Base-by-base conservation (phyloP, 1,140 invertebrate genomes). In the Cydia amplana region DNA sequence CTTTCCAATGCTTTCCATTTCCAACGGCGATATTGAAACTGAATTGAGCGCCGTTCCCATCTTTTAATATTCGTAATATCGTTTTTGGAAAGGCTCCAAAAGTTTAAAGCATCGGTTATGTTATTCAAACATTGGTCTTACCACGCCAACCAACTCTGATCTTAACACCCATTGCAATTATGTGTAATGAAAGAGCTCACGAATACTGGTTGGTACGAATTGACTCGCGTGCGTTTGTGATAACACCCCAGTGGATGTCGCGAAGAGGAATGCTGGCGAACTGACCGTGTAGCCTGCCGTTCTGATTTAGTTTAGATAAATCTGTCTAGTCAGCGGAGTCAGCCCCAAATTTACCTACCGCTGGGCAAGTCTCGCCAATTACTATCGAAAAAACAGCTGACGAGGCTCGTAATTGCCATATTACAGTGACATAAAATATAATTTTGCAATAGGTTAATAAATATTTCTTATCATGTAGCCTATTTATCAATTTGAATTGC, bases 41-140 rank as follows among this genome's bases (percentile, higher is more conserved):
- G 20, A 60, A 60, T 5, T 51, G 16, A 51, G 6, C 49, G n/a
- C 49, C n/a, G 49, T 51, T 51, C 49, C 49, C 55, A 60, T 60
- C n/a, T 60, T 60, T 60, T 60, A 60, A 60, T 60, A 60, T 60
- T 60, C 55, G 55, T 60, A 60, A 60, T 60, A 60, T 60, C 55
- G 55, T 60, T 60, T 60, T 60, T 60, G 55, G 55, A 60, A 9
- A 60, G 55, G 18, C 4, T 60, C 55, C 55, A 60, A 60, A 60
- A 23, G 20, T 60, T 60, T 60, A 60, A 60, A 60, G 9, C 51
- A n/a, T 0, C 20, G 49, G 49, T 51, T 51, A 51, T 23, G 20
- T 20, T 60, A 2, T 60, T 2, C 3, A 60, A 23, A 60, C 55
- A 20, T 60, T 7, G 6, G 9, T 23, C 0, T 10, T 18, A 51